Evolutionary conservation across 2,797 vertebrate genomes (phyloP).

Genomic region (Amphiprion clarkii): DNA sequence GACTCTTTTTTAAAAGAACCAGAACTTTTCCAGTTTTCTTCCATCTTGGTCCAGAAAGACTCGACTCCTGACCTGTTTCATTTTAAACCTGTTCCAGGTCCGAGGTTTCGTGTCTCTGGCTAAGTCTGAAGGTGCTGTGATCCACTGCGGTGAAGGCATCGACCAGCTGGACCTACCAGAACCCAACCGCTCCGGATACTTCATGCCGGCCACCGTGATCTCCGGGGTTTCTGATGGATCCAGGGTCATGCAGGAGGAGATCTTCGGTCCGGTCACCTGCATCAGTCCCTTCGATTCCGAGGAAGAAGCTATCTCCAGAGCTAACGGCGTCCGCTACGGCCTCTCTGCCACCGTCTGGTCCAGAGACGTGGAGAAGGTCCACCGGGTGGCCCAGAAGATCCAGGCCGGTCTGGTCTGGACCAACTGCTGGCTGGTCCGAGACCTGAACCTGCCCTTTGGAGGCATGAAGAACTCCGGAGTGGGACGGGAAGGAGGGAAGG

Average conservation of each 20-base stretch:
- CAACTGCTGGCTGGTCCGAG: slow-evolving; percentile 97
- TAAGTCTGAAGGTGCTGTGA: slow-evolving; percentile 87
- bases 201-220: slow-evolving; percentile 93
- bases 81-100: slow-evolving; percentile 76
- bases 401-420: slow-evolving; percentile 95
- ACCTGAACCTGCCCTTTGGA: slow-evolving; percentile 96
- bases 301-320: slow-evolving; percentile 91
- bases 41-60: too few relatives aligned
- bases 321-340: slow-evolving; percentile 92
- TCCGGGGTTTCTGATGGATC: slow-evolving; percentile 88
- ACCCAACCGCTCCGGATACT: slow-evolving; percentile 89
- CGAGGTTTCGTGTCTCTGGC: slow-evolving; percentile 90
- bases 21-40: too few relatives aligned
- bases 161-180: slow-evolving; percentile 86
- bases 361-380: slow-evolving; percentile 87
- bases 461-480: slow-evolving; percentile 96
- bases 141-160: slow-evolving; percentile 95
- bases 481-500: slow-evolving; percentile 94
- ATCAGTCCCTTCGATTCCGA: slow-evolving; percentile 92
- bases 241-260: slow-evolving; percentile 96
- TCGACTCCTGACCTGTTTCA: too few relatives aligned
- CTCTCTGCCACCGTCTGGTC: slow-evolving; percentile 94
- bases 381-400: slow-evolving; percentile 89
- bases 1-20: too few relatives aligned
- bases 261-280: slow-evolving; percentile 96